A percentile compares a stretch with the other conserved stretches of the same genome.
These are phyloP conservation scores for Loris lydekkerianus DNA, from an alignment of 2,797 vertebrate genomes.

Conservation along the genomic window DNA sequence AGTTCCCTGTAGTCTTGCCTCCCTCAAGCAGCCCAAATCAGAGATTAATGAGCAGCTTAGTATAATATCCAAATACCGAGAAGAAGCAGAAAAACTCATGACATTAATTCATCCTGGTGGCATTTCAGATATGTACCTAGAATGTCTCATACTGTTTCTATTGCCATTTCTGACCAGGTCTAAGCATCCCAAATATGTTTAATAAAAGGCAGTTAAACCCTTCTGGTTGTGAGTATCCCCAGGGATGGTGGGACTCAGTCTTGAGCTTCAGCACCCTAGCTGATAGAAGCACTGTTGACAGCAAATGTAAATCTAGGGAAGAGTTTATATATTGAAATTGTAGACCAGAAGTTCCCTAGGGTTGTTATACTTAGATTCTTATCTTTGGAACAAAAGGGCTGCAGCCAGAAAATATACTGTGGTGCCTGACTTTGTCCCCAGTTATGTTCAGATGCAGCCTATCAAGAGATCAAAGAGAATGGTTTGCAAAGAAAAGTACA, in stretches of 20 bases:
- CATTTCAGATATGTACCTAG: slow-evolving; percentile 46
- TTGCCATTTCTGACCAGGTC: background rate
- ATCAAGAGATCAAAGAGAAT: slow-evolving; percentile 59
- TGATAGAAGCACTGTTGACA: slow-evolving; percentile 32
- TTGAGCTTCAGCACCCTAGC: background rate
- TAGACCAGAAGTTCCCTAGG: slow-evolving; percentile 41
- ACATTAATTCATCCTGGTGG: slow-evolving; percentile 21
- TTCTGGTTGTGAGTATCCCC: slow-evolving; percentile 1
- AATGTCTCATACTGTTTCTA: slow-evolving; percentile 38
- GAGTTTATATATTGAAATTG: slow-evolving; percentile 26
- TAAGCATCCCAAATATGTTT: slow-evolving; percentile 43
- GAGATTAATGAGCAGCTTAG: slow-evolving; percentile 25
- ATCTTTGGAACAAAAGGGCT: slow-evolving; percentile 44
- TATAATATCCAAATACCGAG: slow-evolving; percentile 40
- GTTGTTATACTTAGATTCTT: slow-evolving; percentile 2
- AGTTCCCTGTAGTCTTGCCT: slow-evolving; percentile 37
- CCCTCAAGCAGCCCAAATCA: slow-evolving; percentile 52
- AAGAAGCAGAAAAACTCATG: background rate
- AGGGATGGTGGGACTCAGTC: background rate
- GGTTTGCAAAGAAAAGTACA: slow-evolving; percentile 48
- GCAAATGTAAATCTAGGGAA: slow-evolving; percentile 45
- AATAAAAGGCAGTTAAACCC: slow-evolving; percentile 17
- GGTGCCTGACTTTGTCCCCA: slow-evolving; percentile 11
- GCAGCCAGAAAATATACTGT: slow-evolving; percentile 38
- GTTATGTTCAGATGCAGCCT: slow-evolving; percentile 8